phyloP scores from a whole-genome alignment of 2,113 vertebrate genomes.

The Brachirus orientalis region DNA sequence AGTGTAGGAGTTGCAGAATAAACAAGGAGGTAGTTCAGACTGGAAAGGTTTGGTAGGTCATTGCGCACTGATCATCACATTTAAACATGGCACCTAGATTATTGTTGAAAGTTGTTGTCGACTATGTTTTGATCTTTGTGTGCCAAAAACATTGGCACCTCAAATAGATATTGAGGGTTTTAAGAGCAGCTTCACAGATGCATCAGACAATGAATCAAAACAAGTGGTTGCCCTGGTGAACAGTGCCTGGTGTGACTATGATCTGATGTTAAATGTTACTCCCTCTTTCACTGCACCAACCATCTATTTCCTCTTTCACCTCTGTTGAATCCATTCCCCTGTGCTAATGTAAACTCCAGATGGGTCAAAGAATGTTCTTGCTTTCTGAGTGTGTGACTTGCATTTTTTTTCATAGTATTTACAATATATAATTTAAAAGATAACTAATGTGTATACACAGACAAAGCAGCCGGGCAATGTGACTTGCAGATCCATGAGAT shows the following conservation, averaged over 20 bases:
- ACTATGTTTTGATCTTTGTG: conserved; percentile 37
- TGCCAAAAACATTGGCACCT: conserved; percentile 29
- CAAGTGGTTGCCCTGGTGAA: conserved; percentile 30
- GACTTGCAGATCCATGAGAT: conserved; percentile 61
- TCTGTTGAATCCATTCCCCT: conserved; percentile 22
- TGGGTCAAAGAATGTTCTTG: conserved; percentile 82
- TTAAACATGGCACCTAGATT: conserved; percentile 16
- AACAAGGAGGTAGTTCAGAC: conserved; percentile 78
- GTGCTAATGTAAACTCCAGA: conserved; percentile 44
- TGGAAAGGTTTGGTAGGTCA: conserved; percentile 73
- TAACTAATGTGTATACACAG: conserved; percentile 79
- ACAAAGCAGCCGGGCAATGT: conserved; percentile 61
- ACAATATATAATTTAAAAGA: conserved; percentile 93
- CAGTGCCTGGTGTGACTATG: conserved; percentile 22
- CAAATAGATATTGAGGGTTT: conserved; percentile 31
- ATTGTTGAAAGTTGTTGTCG: conserved; percentile 22
- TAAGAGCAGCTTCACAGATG: conserved; percentile 23
- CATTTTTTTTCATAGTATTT: conserved; percentile 90
- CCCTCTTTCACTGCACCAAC: not conserved
- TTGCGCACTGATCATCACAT: conserved; percentile 40
- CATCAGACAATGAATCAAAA: conserved; percentile 29
- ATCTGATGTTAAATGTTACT: conserved; percentile 31
- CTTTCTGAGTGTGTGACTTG: conserved; percentile 91
- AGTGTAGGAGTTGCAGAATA: conserved; percentile 74
- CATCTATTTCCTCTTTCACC: conserved; percentile 13